Evolutionary conservation across 1,140 invertebrate species (phyloP), one percentile per base, ranked within the genome.

Genomic region (Plectus sambesii): DNA sequence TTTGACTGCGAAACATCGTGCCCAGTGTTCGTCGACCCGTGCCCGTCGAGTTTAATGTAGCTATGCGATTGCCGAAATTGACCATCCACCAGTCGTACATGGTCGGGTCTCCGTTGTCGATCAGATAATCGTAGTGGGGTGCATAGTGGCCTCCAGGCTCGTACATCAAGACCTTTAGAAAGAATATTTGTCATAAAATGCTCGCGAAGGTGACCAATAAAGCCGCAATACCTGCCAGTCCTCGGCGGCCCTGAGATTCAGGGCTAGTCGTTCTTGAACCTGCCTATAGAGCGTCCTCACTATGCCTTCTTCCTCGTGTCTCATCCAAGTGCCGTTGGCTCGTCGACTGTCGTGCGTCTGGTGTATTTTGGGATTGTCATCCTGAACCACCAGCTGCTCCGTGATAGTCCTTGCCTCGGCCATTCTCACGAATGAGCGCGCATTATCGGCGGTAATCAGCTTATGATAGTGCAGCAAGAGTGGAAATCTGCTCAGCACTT

Each of bases 11-110:
- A 62, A 29, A 27, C 22, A 8, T 6, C 24, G n/a, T 62, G 60
- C 24, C 59, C 59, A 8, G 59, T 61, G 17, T 46, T 48, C 24
- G 17, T 59, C 4, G 52, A 51, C 41, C 50, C 46, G 22, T 58
- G 56, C 26, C 55, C 54, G 5, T 12, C 30, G 12, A 17, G 17
- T 17, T n/a, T 1, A 53, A 38, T 1, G 51, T 53, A 22, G 49
- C 51, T 8, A 53, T 52, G 9, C 51, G 22, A 43, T 53, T 53
- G 5, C 51, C 51, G 2, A 15, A n/a, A n/a, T n/a, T n/a, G n/a
- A n/a, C 8, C 2, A 2, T 15, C 15, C 38, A 29, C 25, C 35
- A 20, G 5, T 36, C 3, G 12, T 42, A 12, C 23, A 23, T 12
- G 37, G 39, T 38, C 53, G n/a, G n/a, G n/a, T n/a, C n/a, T n/a